Conservation (phyloP, 2,888 invertebrate species). For the Lasioglossum lativentre region DNA sequence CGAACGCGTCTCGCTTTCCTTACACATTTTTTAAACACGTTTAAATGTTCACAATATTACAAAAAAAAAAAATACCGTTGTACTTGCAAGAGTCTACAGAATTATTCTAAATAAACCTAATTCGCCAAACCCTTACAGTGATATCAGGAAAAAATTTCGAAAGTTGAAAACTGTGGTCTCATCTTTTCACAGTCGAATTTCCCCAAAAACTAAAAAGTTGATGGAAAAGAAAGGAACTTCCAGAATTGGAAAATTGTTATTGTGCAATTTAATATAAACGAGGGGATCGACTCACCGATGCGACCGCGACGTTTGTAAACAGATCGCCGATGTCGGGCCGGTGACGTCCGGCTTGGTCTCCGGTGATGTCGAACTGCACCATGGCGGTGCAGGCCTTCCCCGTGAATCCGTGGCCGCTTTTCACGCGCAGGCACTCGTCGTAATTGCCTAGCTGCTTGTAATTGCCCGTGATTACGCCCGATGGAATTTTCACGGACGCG, state of each 20-base stretch:
- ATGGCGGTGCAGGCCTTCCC: conserved; percentile 90
- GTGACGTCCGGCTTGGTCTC: conserved; percentile 31
- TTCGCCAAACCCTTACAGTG: not conserved
- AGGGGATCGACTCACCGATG: conserved; percentile 72
- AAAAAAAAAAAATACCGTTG: not conserved
- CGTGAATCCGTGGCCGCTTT: conserved; percentile 84
- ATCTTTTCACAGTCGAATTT: no score
- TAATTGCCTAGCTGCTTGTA: conserved; percentile 91
- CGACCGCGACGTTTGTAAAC: conserved; percentile 70
- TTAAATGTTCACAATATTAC: not conserved
- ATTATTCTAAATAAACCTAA: no score
- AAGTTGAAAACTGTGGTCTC: not conserved
- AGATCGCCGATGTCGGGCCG: conserved; percentile 74
- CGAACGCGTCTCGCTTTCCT: no score
- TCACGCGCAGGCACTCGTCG: conserved; percentile 88
- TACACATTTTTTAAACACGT: no score
- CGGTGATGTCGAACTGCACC: conserved; percentile 81
- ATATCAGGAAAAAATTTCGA: not conserved
- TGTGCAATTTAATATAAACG: not conserved
- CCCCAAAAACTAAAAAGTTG: no score
- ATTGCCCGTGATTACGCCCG: conserved; percentile 89
- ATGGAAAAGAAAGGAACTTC: no score
- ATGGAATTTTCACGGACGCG: conserved; percentile 90
- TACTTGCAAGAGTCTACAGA: not conserved
- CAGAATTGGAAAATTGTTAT: no score